Percentiles rank a stretch among this genome's conserved stretches.
These are phyloP conservation scores for Orius insidiosus DNA, from an alignment of 1,140 invertebrate species.

Conservation along the genomic window DNA sequence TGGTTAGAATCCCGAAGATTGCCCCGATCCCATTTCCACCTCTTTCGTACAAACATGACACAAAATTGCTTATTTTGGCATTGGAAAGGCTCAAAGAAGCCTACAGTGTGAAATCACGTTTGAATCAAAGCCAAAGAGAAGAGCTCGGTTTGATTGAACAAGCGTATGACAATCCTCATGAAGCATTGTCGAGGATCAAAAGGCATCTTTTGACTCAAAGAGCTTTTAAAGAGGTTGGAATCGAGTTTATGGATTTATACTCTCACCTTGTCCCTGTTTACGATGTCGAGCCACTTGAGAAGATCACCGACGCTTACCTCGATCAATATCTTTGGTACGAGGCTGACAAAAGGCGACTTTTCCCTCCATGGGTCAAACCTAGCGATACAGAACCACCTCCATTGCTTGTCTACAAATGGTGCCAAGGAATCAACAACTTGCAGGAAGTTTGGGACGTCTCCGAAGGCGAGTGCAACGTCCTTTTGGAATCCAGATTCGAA, in stretches of 20 bases:
- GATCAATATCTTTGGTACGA: constrained; percentile 99
- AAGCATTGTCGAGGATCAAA: constrained; percentile 96
- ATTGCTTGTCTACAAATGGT: constrained; percentile 97
- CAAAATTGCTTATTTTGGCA: constrained; percentile 91
- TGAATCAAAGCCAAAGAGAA: constrained; percentile 99
- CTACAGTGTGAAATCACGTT: constrained; percentile 93
- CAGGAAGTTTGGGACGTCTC: constrained; percentile 97
- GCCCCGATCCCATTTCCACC: constrained; percentile 98
- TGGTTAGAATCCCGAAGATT: constrained; percentile 97
- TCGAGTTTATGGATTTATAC: constrained; percentile 99
- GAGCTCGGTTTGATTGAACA: constrained; percentile 98
- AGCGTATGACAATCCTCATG: constrained; percentile 99
- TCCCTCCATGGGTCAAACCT: constrained; percentile 98
- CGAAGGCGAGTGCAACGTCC: constrained; percentile 96
- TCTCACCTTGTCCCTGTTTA: constrained; percentile 97
- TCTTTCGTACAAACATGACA: constrained; percentile 98
- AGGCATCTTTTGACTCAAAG: constrained; percentile 95
- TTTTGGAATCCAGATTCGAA: constrained; percentile 94
- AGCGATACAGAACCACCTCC: constrained; percentile 97
- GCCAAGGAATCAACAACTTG: constrained; percentile 95
- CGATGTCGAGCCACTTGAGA: constrained; percentile 96
- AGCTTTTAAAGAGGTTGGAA: constrained; percentile 96
- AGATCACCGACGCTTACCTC: constrained; percentile 99
- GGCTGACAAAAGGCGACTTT: constrained; percentile 89
- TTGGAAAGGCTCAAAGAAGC: constrained; percentile 95